Conservation (phyloP, 2,888 invertebrate genomes). For the Catocala sponsa region DNA sequence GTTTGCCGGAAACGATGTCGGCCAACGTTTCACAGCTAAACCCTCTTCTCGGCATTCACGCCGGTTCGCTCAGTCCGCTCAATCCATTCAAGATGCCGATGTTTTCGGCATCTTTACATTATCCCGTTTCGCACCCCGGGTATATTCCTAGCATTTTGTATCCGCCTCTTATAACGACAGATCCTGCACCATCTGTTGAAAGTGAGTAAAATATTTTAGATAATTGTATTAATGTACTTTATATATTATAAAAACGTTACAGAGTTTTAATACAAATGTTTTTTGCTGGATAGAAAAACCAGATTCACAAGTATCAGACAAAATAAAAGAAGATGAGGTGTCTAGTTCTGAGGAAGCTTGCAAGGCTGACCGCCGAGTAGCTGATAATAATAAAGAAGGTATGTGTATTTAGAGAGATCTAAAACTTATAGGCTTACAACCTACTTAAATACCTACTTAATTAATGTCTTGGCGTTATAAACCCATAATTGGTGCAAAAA, state of each 20-base stretch:
- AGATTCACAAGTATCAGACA: conserved; percentile 72
- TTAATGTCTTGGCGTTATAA: too few relatives aligned
- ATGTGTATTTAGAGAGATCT: conserved; percentile 5
- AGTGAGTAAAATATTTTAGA: conserved; percentile 59
- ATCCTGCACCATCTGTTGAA: conserved; percentile 57
- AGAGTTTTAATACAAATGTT: too few relatives aligned
- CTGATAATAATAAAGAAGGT: conserved; percentile 54
- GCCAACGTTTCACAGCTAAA: conserved; percentile 61
- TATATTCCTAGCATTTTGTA: conserved; percentile 81
- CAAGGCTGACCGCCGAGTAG: conserved; percentile 54
- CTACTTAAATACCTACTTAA: too few relatives aligned
- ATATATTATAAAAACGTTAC: too few relatives aligned
- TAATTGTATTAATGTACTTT: not conserved
- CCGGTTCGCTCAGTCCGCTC: conserved; percentile 62
- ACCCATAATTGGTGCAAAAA: too few relatives aligned
- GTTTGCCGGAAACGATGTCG: conserved; percentile 62
- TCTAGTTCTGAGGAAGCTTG: conserved; percentile 92
- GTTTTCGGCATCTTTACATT: conserved; percentile 73
- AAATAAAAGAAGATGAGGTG: conserved; percentile 91
- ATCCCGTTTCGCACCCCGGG: conserved; percentile 74
- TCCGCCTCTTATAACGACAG: conserved; percentile 71
- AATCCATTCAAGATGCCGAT: conserved; percentile 78
- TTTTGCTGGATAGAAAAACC: conserved; percentile 62
- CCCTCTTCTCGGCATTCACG: conserved; percentile 61
- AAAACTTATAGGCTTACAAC: not conserved